phyloP scores from a whole-genome alignment of 2,888 invertebrate species.

The Odontocerum albicorne region DNA sequence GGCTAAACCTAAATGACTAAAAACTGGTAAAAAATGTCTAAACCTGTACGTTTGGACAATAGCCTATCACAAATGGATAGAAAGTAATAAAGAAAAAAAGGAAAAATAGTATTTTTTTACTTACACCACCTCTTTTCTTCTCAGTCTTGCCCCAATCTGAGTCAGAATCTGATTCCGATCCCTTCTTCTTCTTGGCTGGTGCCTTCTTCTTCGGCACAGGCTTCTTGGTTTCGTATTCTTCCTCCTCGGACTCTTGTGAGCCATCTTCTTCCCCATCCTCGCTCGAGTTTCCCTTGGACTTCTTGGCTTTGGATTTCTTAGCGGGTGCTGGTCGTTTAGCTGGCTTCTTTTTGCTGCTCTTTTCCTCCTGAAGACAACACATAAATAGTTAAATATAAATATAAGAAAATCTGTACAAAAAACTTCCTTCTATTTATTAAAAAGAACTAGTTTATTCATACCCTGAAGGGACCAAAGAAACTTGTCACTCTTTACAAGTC shows the following conservation, averaged over 20 bases:
- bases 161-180: slow-evolving; percentile 68
- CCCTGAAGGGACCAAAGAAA: too few species aligned
- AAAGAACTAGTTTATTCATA: too few species aligned
- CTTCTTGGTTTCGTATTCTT: slow-evolving; percentile 61
- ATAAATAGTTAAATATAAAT: too few species aligned
- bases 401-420: too few species aligned
- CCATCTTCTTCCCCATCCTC: slow-evolving; percentile 47
- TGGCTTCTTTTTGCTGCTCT: slow-evolving; percentile 48
- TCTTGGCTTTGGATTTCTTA: slow-evolving; percentile 45
- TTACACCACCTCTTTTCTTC: slow-evolving; percentile 42
- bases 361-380: slow-evolving; percentile 41
- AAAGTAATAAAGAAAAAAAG: background rate
- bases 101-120: slow-evolving; percentile 5
- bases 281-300: slow-evolving; percentile 54
- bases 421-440: too few species aligned
- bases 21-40: too few species aligned
- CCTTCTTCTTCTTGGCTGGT: slow-evolving; percentile 50
- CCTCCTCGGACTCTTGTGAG: slow-evolving; percentile 49
- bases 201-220: slow-evolving; percentile 58
- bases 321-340: slow-evolving; percentile 46
- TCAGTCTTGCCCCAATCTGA: slow-evolving; percentile 69
- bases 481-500: too few species aligned
- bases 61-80: too few species aligned
- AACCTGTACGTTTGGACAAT: too few species aligned
- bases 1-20: too few species aligned